A percentile compares a stretch with the other conserved stretches of the same genome.
phyloP scores from a whole-genome alignment of 2,113 vertebrate species.

The Cottus gobio region DNA sequence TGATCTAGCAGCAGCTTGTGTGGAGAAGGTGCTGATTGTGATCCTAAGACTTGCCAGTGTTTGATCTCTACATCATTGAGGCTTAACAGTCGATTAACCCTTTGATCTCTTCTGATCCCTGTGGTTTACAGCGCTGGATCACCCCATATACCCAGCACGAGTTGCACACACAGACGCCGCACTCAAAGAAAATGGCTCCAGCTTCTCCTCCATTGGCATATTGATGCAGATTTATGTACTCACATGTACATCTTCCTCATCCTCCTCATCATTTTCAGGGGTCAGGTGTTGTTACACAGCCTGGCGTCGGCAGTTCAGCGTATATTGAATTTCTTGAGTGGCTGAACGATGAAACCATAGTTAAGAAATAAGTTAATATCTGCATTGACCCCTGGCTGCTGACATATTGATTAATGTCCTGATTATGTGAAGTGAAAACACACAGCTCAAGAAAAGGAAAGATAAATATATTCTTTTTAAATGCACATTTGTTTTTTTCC shows the following conservation, averaged over 20 bases:
- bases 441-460: not conserved
- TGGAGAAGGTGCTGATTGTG: conserved; percentile 53
- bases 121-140: not conserved
- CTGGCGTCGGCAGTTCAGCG: not conserved
- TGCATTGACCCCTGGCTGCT: conserved; percentile 57
- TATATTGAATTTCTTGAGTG: conserved; percentile 55
- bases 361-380: conserved; percentile 60
- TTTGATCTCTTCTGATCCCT: conserved; percentile 49
- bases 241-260: conserved; percentile 4
- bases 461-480: not conserved
- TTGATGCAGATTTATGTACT: conserved; percentile 31
- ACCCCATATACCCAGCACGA: not conserved
- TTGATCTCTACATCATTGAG: conserved; percentile 56
- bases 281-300: conserved; percentile 39
- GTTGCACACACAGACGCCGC: conserved; percentile 1
- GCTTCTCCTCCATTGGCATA: conserved; percentile 16
- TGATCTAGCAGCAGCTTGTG: conserved; percentile 1
- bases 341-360: conserved; percentile 63
- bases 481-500: not conserved
- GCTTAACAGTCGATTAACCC: conserved; percentile 73
- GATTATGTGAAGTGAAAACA: conserved; percentile 33
- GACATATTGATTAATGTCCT: conserved; percentile 53
- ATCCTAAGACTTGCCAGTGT: conserved; percentile 53
- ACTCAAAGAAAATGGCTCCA: conserved; percentile 15
- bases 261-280: conserved; percentile 29